Percentiles rank a stretch among this genome's conserved stretches.
Evolutionary conservation across 2,888 invertebrate genomes (phyloP).

Genomic region (Corythucha ciliata): DNA sequence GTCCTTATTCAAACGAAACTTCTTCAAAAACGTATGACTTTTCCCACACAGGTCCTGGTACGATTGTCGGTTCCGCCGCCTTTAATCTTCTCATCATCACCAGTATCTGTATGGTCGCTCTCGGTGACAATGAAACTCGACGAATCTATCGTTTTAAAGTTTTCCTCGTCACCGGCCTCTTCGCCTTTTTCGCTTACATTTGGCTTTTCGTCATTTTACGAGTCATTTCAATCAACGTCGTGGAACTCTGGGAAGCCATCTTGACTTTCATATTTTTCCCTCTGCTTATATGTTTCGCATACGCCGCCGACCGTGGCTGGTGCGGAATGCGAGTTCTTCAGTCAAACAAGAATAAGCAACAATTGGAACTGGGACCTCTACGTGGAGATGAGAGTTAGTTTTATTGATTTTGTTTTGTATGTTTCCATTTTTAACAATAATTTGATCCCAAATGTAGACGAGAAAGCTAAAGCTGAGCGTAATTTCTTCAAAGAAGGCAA

Average conservation of each 20-base stretch:
- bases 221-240: slow-evolving; percentile 41
- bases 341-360: slow-evolving; percentile 39
- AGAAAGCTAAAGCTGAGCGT: slow-evolving; percentile 39
- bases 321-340: slow-evolving; percentile 42
- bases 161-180: slow-evolving; percentile 43
- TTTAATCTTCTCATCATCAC: slow-evolving; percentile 98
- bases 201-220: slow-evolving; percentile 49
- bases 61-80: slow-evolving; percentile 97
- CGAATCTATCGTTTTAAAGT: slow-evolving; percentile 54
- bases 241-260: slow-evolving; percentile 51
- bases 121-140: slow-evolving; percentile 71
- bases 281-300: slow-evolving; percentile 47
- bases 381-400: slow-evolving; percentile 15
- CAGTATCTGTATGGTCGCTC: slow-evolving; percentile 81
- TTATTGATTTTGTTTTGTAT: not conserved
- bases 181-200: slow-evolving; percentile 49
- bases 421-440: not conserved
- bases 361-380: slow-evolving; percentile 43
- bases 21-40: no score
- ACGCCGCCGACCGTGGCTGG: slow-evolving; percentile 46
- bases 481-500: slow-evolving; percentile 41
- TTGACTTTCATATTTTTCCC: slow-evolving; percentile 50
- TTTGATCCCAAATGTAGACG: slow-evolving; percentile 34
- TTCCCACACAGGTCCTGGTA: slow-evolving; percentile 83
- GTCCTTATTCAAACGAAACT: no score